phyloP scores from a whole-genome alignment of 2,888 invertebrate genomes.

The Lagria hirta region DNA sequence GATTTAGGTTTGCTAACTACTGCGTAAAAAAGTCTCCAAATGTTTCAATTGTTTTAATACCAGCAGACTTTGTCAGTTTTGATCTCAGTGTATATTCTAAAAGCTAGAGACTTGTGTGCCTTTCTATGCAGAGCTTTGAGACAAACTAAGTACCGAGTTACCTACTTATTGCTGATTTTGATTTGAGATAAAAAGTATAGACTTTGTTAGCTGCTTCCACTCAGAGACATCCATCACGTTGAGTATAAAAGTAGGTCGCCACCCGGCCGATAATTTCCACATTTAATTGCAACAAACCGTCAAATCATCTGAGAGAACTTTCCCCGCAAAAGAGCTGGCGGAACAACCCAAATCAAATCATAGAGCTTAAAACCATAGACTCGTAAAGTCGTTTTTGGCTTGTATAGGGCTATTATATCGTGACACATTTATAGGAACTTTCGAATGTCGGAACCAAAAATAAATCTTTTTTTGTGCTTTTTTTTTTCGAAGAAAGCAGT shows the following conservation, averaged over 20 bases:
- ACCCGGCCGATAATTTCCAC: conserved; percentile 42
- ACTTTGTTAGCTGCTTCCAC: too few species aligned
- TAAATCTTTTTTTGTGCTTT: conserved; percentile 6
- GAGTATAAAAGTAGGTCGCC: conserved; percentile 37
- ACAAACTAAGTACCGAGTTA: too few species aligned
- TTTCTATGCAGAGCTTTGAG: too few species aligned
- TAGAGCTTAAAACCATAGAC: conserved; percentile 5
- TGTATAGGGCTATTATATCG: conserved; percentile 4
- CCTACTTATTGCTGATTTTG: too few species aligned
- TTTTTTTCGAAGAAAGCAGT: conserved; percentile 3
- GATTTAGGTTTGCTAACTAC: too few species aligned
- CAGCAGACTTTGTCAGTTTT: too few species aligned
- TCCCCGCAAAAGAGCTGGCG: conserved; percentile 14
- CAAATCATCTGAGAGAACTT: conserved; percentile 30
- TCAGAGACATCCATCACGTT: conserved; percentile 20
- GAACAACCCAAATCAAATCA: conserved; percentile 2
- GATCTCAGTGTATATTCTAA: too few species aligned
- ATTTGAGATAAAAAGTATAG: too few species aligned
- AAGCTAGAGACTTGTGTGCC: too few species aligned
- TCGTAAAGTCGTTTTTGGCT: conserved; percentile 14
- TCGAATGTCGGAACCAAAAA: conserved; percentile 12
- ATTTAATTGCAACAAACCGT: conserved; percentile 40
- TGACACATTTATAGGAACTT: conserved; percentile 23
- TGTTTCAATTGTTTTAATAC: too few species aligned
- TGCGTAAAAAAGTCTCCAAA: too few species aligned